Base-by-base conservation (phyloP, 2,888 invertebrate species). In the Hydropsyche betteni region DNA sequence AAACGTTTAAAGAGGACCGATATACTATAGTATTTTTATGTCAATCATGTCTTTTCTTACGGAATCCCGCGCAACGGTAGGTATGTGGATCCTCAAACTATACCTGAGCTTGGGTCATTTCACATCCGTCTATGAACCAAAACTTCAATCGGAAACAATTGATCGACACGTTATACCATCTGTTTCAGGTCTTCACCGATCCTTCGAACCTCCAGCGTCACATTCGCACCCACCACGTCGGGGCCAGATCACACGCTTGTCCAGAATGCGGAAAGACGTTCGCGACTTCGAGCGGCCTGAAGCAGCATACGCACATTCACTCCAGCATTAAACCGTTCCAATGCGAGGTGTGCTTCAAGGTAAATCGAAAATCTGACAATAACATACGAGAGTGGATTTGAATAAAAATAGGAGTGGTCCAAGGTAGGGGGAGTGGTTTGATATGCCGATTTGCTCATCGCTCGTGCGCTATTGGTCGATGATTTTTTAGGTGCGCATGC, bases 301-400 rank as follows among this genome's bases (percentile, higher is more conserved):
- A 99, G 86, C 99, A 99, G 85, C 99, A 99, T 87, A 97, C 97
- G 50, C 99, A 99, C 87, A 99, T 99, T 82, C 99, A 99, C 89
- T 96, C 96, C 83, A 96, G 96, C 83, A 94, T 98, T 80, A 99
- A 99, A 86, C 99, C 99, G 4, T 99, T 98, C 88, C 94, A 93
- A 90, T 97, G 97, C 86, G 95, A 95, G 84, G 96, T 98, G 80
- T 99, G 99, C 88, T 93, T 94, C 83, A 99, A 99, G 89, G 91
- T 91, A 81, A 52, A 12, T 53, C 55, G 14, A 72, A 24, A 24
- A 24, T 24, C 24, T 24, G 24, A 24, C 24, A 24, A 24, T 24
- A 24, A 24, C 24, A 24, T 24, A 24, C 24, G 24, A 24, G 24
- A 24, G 24, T 24, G 24, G 24, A 64, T 64, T 8, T 10, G 34